Evolutionary conservation across 2,888 invertebrate species (phyloP).

Genomic region (Heliconius erato): DNA sequence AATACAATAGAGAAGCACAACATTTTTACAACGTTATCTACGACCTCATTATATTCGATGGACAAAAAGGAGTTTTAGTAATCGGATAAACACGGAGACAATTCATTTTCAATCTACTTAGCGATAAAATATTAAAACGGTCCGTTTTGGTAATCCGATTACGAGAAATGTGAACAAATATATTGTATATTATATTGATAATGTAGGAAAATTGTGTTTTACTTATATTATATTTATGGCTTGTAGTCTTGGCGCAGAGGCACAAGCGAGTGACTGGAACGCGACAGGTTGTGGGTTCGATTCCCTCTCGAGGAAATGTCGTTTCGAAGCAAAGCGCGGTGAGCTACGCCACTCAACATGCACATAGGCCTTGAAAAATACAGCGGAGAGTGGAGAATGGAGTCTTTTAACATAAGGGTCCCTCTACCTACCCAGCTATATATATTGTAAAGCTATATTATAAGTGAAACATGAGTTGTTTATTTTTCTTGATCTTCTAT

Average conservation of each 20-base stretch:
- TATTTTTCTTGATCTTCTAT: background rate
- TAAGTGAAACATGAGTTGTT: background rate
- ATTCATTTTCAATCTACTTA: conserved; percentile 53
- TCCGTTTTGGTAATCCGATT: conserved; percentile 53
- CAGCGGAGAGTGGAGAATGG: too few relatives aligned
- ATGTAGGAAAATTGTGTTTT: background rate
- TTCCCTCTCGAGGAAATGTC: too few relatives aligned
- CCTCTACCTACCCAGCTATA: too few relatives aligned
- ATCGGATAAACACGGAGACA: conserved; percentile 51
- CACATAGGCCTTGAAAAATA: too few relatives aligned
- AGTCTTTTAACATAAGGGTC: too few relatives aligned
- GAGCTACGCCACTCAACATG: too few relatives aligned
- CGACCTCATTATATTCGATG: conserved; percentile 35
- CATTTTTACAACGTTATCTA: conserved; percentile 26
- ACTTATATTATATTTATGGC: background rate
- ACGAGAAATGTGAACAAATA: conserved; percentile 36
- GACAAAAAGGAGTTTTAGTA: conserved; percentile 47
- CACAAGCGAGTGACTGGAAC: too few relatives aligned
- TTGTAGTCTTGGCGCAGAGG: too few relatives aligned
- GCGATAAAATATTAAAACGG: conserved; percentile 55
- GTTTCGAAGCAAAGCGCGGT: too few relatives aligned
- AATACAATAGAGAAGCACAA: conserved; percentile 4
- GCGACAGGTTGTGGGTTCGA: too few relatives aligned
- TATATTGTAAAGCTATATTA: too few relatives aligned
- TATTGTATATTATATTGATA: conserved; percentile 27